A percentile compares a stretch with the other conserved stretches of the same genome.
phyloP scores from a whole-genome alignment of 2,888 invertebrate species.

The Allacma fusca region DNA sequence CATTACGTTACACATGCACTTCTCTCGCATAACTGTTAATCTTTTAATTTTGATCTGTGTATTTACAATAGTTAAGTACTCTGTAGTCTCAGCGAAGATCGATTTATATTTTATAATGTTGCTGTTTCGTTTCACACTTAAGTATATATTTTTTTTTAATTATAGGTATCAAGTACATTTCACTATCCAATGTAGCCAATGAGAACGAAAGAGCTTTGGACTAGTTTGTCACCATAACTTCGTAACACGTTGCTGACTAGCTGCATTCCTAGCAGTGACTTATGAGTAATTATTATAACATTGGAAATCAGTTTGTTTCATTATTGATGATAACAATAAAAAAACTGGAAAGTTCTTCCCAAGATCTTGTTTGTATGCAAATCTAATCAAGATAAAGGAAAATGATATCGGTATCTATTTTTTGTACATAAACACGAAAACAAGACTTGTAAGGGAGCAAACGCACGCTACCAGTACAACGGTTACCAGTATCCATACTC shows the following conservation, averaged over 20 bases:
- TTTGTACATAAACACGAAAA: slow-evolving; percentile 60
- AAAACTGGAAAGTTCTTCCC: too few species aligned
- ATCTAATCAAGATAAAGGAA: too few species aligned
- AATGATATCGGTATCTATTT: slow-evolving; percentile 42
- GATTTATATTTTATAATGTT: background rate
- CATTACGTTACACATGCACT: slow-evolving; percentile 4
- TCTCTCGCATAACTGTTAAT: background rate
- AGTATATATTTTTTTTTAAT: background rate
- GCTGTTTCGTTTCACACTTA: background rate
- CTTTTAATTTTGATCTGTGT: background rate
- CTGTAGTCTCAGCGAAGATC: background rate
- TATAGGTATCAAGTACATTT: background rate
- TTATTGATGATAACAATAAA: too few species aligned
- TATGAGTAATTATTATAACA: too few species aligned
- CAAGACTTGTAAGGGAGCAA: slow-evolving; percentile 60
- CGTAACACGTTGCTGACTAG: background rate
- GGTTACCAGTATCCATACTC: slow-evolving; percentile 59
- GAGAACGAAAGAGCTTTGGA: background rate
- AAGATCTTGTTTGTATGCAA: too few species aligned
- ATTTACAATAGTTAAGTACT: slow-evolving; percentile 1
- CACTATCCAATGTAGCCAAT: background rate
- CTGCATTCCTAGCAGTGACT: background rate
- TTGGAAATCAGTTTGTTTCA: too few species aligned
- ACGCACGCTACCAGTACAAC: slow-evolving; percentile 59
- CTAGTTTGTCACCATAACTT: background rate